Percentiles rank a stretch among this genome's conserved stretches.
phyloP scores from a whole-genome alignment of 2,888 invertebrate species.

The Pterostichus niger region DNA sequence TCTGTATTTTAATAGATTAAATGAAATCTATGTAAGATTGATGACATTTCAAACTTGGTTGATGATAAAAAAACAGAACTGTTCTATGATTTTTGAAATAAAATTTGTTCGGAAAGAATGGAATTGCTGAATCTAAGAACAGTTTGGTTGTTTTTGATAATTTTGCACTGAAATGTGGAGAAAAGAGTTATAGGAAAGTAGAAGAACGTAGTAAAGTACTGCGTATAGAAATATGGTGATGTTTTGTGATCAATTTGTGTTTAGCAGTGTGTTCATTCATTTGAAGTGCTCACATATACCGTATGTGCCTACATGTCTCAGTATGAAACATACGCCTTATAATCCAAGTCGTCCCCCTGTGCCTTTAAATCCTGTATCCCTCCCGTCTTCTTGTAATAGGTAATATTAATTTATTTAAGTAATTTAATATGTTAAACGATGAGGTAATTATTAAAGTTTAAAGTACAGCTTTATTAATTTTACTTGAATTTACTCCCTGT shows the following conservation, averaged over 20 bases:
- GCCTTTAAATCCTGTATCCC: constrained; percentile 18
- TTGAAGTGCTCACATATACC: constrained; percentile 57
- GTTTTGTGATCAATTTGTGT: constrained; percentile 53
- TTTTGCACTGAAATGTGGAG: too few species aligned
- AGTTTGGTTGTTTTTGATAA: too few species aligned
- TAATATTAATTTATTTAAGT: constrained; percentile 64
- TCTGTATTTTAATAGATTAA: constrained; percentile 11
- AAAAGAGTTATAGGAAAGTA: background rate
- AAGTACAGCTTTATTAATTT: constrained; percentile 64
- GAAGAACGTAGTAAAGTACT: constrained; percentile 1
- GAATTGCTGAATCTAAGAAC: too few species aligned
- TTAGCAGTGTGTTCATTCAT: constrained; percentile 43
- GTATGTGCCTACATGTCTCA: constrained; percentile 59
- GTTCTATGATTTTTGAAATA: too few species aligned
- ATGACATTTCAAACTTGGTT: too few species aligned
- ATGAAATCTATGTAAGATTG: too few species aligned
- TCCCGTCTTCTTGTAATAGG: constrained; percentile 59
- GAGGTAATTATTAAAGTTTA: constrained; percentile 63
- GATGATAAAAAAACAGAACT: too few species aligned
- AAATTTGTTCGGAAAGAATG: too few species aligned
- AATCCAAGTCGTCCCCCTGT: constrained; percentile 27
- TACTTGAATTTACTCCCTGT: constrained; percentile 65
- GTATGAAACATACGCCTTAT: constrained; percentile 45
- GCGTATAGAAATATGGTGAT: constrained; percentile 25
- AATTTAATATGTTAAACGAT: constrained; percentile 64